Percentiles rank a stretch among this genome's conserved stretches.
These are phyloP conservation scores for Stegodyphus mimosarum DNA, from an alignment of 1,140 invertebrate genomes.

Conservation along the genomic window DNA sequence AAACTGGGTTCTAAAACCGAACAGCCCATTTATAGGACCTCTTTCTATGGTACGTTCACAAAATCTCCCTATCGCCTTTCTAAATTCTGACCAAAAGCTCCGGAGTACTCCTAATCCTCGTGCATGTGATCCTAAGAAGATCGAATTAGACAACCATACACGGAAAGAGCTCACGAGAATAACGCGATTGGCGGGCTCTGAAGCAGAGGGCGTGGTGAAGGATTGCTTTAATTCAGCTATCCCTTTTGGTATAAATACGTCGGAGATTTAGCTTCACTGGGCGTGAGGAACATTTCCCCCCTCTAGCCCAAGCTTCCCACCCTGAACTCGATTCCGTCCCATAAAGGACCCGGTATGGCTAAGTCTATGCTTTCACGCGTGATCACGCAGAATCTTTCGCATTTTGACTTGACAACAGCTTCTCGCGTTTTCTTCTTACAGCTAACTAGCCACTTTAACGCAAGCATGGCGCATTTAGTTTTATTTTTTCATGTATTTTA, in stretches of 20 bases:
- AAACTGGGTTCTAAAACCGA: background rate
- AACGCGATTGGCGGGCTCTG: slow-evolving; percentile 42
- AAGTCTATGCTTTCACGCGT: slow-evolving; percentile 39
- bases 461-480: slow-evolving; percentile 21
- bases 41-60: background rate
- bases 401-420: slow-evolving; percentile 32
- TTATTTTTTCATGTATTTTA: background rate
- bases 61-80: slow-evolving; percentile 7
- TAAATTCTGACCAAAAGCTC: slow-evolving; percentile 40
- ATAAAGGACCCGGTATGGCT: background rate
- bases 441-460: slow-evolving; percentile 55
- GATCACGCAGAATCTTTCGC: slow-evolving; percentile 21
- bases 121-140: slow-evolving; percentile 25
- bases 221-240: slow-evolving; percentile 56
- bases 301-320: background rate
- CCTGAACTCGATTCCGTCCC: background rate
- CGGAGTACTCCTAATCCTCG: slow-evolving; percentile 16
- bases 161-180: slow-evolving; percentile 33
- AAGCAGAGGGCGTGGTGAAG: slow-evolving; percentile 43
- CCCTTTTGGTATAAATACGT: slow-evolving; percentile 55
- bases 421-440: slow-evolving; percentile 52
- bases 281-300: slow-evolving; percentile 32
- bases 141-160: slow-evolving; percentile 51
- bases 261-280: slow-evolving; percentile 30
- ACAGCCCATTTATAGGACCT: background rate